These are phyloP conservation scores for Ericerus pela DNA, from an alignment of 1,140 invertebrate species.

Conservation along the genomic window DNA sequence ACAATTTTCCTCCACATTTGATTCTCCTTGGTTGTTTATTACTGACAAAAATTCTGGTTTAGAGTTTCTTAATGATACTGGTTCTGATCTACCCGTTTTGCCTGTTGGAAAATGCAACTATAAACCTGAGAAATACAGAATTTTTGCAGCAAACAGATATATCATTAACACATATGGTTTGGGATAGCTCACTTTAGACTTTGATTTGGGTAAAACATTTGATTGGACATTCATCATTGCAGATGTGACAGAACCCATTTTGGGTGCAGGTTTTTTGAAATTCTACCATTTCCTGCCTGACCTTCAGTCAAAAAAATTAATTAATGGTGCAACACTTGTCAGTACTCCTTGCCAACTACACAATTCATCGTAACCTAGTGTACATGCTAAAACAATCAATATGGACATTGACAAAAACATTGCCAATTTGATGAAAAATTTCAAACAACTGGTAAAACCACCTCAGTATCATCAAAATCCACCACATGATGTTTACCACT, in stretches of 20 bases:
- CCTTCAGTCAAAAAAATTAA: not conserved
- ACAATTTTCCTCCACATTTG: not conserved
- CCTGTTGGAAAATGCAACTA: not conserved
- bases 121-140: not conserved
- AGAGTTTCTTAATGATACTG: not conserved
- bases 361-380: not conserved
- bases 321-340: not conserved
- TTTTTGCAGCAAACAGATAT: conserved; percentile 13
- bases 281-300: not conserved
- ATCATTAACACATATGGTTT: not conserved
- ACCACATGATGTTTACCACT: not conserved
- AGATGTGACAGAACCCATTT: not conserved
- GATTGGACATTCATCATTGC: not conserved
- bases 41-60: not conserved
- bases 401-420: not conserved
- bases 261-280: not conserved
- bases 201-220: not conserved
- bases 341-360: not conserved
- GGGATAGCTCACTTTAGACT: not conserved
- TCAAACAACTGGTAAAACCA: not conserved
- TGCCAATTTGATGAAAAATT: not conserved
- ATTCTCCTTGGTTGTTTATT: not conserved
- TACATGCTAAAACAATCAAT: not conserved
- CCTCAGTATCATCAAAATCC: not conserved
- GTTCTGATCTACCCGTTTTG: not conserved